A percentile compares a stretch with the other conserved stretches of the same genome.
phyloP scores from a whole-genome alignment of 1,140 invertebrate genomes.

The Caenorhabditis remanei region DNA sequence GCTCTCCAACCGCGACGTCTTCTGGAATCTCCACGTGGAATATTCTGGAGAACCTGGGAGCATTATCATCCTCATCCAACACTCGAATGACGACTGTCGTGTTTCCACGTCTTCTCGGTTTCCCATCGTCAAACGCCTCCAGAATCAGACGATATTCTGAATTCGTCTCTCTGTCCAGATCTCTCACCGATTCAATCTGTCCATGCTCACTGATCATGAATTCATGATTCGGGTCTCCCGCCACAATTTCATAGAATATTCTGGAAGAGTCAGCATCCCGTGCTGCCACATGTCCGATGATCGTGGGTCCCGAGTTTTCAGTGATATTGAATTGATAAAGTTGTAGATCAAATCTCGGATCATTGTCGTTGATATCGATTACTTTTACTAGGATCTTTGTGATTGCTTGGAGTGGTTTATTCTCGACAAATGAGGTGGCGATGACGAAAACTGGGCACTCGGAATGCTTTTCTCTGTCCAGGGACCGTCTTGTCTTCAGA shows the following conservation, averaged over 20 bases:
- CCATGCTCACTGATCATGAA: conserved; percentile 15
- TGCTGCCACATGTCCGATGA: neutral
- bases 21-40: conserved; percentile 95
- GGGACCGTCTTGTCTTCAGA: neutral
- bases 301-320: conserved; percentile 21
- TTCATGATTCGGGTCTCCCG: neutral
- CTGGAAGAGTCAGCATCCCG: neutral
- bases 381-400: conserved; percentile 14
- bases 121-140: conserved; percentile 88
- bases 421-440: conserved; percentile 11
- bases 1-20: conserved; percentile 89
- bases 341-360: neutral
- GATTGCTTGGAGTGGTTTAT: neutral
- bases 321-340: conserved; percentile 24
- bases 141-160: conserved; percentile 90
- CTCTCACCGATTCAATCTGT: conserved; percentile 72
- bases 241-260: conserved; percentile 22
- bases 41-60: conserved; percentile 89
- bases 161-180: conserved; percentile 89
- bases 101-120: conserved; percentile 84
- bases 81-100: conserved; percentile 81
- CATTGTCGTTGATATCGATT: conserved; percentile 13
- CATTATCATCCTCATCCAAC: conserved; percentile 89
- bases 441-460: conserved; percentile 12
- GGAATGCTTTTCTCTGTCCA: neutral